Conservation (phyloP, 53 echinoderm and acorn worm genomes). For the Temnopleurus reevesii region DNA sequence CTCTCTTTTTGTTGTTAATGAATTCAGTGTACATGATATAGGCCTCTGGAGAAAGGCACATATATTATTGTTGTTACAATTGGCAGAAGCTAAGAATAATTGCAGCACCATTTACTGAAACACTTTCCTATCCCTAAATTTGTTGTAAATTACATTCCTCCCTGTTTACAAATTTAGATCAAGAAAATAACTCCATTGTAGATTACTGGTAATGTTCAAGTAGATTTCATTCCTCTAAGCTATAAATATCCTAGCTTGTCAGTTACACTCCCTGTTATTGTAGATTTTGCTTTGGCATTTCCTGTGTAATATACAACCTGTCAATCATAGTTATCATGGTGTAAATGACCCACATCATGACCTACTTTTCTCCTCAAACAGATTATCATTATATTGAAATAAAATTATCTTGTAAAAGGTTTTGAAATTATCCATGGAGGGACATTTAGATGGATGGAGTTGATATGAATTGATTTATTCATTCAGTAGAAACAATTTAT, state of each 20-base stretch:
- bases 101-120: too few species aligned
- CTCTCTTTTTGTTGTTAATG: too few species aligned
- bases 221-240: background rate
- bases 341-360: background rate
- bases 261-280: background rate
- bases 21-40: too few species aligned
- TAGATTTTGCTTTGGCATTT: background rate
- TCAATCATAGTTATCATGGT: background rate
- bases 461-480: too few species aligned
- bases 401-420: background rate
- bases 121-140: too few species aligned
- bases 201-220: background rate
- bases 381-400: background rate
- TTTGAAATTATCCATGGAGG: background rate
- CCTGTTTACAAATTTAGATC: background rate
- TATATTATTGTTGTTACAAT: too few species aligned
- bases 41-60: too few species aligned
- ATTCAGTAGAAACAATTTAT: too few species aligned
- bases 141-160: background rate
- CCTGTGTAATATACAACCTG: background rate
- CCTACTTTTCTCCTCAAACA: background rate
- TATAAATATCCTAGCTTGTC: background rate
- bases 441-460: background rate
- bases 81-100: too few species aligned
- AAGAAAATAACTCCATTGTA: background rate